Evolutionary conservation across 2,888 invertebrate genomes (phyloP).

Genomic region (Drosophila sordidula): DNA sequence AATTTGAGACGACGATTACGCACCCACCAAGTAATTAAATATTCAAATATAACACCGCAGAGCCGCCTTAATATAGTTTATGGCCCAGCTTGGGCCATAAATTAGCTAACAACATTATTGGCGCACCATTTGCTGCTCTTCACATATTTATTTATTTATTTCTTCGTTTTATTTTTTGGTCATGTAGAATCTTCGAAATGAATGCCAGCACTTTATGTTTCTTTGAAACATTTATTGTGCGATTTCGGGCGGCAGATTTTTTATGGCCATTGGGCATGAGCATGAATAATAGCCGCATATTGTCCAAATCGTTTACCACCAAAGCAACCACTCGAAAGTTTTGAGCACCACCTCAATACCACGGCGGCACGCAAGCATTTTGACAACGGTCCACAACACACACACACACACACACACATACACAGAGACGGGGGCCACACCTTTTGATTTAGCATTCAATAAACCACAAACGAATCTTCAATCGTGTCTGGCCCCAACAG

Average conservation of each 20-base stretch:
- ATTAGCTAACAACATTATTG: conserved; percentile 65
- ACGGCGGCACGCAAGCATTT: conserved; percentile 54
- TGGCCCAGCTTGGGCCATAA: conserved; percentile 57
- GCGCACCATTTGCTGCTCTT: conserved; percentile 31
- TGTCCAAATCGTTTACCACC: conserved; percentile 65
- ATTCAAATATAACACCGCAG: conserved; percentile 54
- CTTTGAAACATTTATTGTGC: conserved; percentile 55
- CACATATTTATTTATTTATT: neutral
- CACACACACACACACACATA: conserved; percentile 2
- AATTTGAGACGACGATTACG: conserved; percentile 41
- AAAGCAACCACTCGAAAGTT: conserved; percentile 30
- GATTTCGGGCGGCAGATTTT: conserved; percentile 25
- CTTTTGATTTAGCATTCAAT: conserved; percentile 41
- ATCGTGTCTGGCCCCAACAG: neutral
- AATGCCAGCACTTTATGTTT: conserved; percentile 63
- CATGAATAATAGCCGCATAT: conserved; percentile 70
- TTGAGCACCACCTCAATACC: conserved; percentile 9
- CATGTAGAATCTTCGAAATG: conserved; percentile 65
- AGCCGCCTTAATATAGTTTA: conserved; percentile 63
- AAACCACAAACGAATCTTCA: conserved; percentile 30
- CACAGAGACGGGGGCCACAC: conserved; percentile 45
- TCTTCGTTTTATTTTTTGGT: conserved; percentile 28
- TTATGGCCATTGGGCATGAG: conserved; percentile 58
- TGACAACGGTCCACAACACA: conserved; percentile 50
- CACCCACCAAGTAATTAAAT: conserved; percentile 66